These are phyloP conservation scores for Oncorhynchus gorbuscha DNA, from an alignment of 2,113 vertebrate species.

Conservation along the genomic window DNA sequence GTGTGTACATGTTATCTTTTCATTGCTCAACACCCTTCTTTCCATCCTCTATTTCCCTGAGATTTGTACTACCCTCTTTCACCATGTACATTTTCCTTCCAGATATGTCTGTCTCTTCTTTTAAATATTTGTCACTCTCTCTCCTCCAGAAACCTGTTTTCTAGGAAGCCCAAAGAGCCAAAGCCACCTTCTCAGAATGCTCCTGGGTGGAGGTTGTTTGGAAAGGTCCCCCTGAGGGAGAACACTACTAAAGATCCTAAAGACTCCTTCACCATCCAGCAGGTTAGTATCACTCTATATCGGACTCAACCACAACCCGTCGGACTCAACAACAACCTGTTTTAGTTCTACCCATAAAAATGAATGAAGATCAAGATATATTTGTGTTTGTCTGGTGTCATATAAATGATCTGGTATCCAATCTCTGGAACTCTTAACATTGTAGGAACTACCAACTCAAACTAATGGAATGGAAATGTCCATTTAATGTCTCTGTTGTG, in stretches of 20 bases:
- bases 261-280: no score
- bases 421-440: no score
- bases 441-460: no score
- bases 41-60: no score
- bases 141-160: constrained; percentile 87
- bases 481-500: constrained; percentile 68
- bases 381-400: neutral
- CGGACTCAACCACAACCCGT: neutral
- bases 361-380: neutral
- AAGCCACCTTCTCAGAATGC: constrained; percentile 67
- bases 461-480: constrained; percentile 47
- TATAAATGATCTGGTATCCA: neutral
- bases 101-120: constrained; percentile 9
- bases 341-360: constrained; percentile 68
- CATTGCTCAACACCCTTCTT: no score
- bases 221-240: constrained; percentile 83
- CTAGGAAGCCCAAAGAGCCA: constrained; percentile 89
- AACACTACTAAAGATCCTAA: constrained; percentile 50
- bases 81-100: neutral
- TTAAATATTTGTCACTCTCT: constrained; percentile 2
- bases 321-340: constrained; percentile 3
- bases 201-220: constrained; percentile 87
- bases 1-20: no score
- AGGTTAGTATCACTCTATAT: no score
- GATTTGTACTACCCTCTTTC: no score